Base-by-base conservation (phyloP, 2,888 invertebrate genomes). In the Acrobeloides nanus region DNA sequence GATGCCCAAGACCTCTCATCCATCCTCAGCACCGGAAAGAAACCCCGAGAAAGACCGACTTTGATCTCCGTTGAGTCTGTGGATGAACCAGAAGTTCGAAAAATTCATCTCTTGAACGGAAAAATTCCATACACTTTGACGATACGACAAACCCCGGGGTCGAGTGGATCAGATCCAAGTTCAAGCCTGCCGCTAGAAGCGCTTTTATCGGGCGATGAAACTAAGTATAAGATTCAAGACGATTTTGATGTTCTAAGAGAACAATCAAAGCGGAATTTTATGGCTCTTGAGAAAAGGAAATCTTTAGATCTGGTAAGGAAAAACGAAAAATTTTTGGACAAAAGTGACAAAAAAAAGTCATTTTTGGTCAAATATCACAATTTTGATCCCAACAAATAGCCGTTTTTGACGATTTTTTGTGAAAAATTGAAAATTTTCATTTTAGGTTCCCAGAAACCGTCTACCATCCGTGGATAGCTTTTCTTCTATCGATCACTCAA, bases 111-210 rank as follows among this genome's bases (percentile, higher is more conserved):
- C 23, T 50, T 61, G 20, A 58, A 55, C 23, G 50, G 47, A 4
- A 46, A 40, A 21, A 48, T 74, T 17, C 74, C 74, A 4, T 74
- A 74, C 51, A 70, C 74, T 2, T 51, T 74, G 25, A 74, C 73
- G 12, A 59, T 74, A 57, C 50, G 74, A 21, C 69, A 53, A 17
- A 17, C 17, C 42, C 42, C 17, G 20, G 8, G 45, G 42, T 12
- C n/a, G 35, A n/a, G 15, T 4, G 35, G 24, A 10, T 10, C 15
- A 35, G 21, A 35, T 4, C 4, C 21, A 21, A 2, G 21, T n/a
- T 4, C 10, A 12, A 4, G 35, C 21, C 1, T 21, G 24, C 15
- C 21, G 15, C 35, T 21, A 35, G 15, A 24, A 35, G 15, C 21
- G 35, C 10, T 21, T 21, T 15, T 23, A 4, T n/a, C 29, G 17